These are phyloP conservation scores for Dendropsophus ebraccatus DNA, from an alignment of 2,113 vertebrate species.

Conservation along the genomic window DNA sequence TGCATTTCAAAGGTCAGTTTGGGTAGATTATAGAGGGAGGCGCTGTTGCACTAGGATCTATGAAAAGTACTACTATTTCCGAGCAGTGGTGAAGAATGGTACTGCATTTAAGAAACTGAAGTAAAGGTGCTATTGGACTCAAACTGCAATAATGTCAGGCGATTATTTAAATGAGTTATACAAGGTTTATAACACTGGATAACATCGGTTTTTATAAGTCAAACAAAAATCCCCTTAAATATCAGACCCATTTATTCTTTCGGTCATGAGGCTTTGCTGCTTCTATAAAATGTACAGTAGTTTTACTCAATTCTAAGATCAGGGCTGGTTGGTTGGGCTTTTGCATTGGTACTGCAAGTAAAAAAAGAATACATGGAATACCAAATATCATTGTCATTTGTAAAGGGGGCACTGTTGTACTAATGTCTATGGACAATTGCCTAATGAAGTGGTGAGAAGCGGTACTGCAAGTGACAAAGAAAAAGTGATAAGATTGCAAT, in stretches of 20 bases:
- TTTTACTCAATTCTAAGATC: too few species aligned
- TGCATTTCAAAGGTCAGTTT: background rate
- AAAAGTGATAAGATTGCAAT: background rate
- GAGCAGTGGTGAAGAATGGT: background rate
- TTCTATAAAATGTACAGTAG: too few species aligned
- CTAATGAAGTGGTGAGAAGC: background rate
- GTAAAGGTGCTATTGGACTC: background rate
- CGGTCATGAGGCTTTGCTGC: too few species aligned
- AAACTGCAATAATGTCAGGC: background rate
- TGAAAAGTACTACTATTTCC: background rate
- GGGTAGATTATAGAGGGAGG: background rate
- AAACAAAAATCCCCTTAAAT: too few species aligned
- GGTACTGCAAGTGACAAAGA: background rate
- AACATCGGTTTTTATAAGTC: too few species aligned
- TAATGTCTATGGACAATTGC: background rate
- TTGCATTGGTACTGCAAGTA: too few species aligned
- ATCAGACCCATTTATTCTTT: too few species aligned
- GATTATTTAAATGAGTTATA: background rate
- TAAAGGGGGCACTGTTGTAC: background rate
- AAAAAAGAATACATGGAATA: too few species aligned
- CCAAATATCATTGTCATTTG: too few species aligned
- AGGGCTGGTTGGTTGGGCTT: too few species aligned
- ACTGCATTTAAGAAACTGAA: background rate
- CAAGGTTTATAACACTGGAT: too few species aligned
- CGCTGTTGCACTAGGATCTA: background rate